Conservation (phyloP, 2,888 invertebrate species). For the Drosophila yooni region DNA sequence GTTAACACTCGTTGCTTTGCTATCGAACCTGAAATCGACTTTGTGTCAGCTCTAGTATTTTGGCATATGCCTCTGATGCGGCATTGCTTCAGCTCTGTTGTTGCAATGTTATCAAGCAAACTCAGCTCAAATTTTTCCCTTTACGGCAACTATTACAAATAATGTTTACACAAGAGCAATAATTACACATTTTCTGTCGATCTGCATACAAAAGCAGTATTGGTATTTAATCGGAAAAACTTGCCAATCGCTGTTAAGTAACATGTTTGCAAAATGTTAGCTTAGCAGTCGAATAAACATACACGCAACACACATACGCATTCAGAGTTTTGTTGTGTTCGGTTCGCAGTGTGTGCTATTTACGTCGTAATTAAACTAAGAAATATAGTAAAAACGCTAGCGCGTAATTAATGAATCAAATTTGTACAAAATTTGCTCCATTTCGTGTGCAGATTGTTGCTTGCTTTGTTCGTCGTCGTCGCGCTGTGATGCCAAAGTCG, state of each 20-base stretch:
- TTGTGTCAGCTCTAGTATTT: conserved; percentile 7
- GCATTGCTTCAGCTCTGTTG: background rate
- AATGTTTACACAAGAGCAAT: background rate
- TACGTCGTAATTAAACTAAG: conserved; percentile 61
- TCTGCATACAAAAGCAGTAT: background rate
- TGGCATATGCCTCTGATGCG: conserved; percentile 10
- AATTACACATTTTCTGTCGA: background rate
- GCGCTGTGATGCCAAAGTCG: conserved; percentile 22
- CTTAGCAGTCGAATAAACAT: conserved; percentile 16
- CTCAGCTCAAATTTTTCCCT: background rate
- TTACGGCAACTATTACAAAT: background rate
- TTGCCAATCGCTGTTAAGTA: conserved; percentile 16
- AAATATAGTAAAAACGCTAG: conserved; percentile 25
- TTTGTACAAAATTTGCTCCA: conserved; percentile 20
- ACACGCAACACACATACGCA: conserved; percentile 34
- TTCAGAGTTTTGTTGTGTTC: conserved; percentile 45
- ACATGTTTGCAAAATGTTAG: conserved; percentile 27
- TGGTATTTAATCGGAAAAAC: background rate
- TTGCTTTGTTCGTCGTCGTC: background rate
- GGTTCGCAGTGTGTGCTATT: conserved; percentile 48
- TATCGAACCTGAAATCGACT: conserved; percentile 14
- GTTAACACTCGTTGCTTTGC: background rate
- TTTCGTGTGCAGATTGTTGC: conserved; percentile 24
- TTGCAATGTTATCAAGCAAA: conserved; percentile 1
- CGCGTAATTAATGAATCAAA: conserved; percentile 59